Evolutionary conservation across 2,797 vertebrate genomes (phyloP), one percentile per base, ranked within the genome.

Genomic region (Nannoperca australis): DNA sequence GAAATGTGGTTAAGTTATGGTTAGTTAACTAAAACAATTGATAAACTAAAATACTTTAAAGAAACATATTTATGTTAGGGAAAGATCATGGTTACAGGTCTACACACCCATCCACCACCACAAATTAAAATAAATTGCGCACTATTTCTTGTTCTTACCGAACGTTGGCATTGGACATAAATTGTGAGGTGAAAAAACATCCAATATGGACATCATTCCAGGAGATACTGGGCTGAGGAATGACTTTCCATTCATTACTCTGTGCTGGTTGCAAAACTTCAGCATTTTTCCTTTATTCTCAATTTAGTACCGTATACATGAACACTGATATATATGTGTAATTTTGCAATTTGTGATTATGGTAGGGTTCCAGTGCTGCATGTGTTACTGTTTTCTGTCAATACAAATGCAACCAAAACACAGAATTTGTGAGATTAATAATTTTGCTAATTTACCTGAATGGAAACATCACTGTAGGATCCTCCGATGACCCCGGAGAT

Each of bases 391-490:
- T 64, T 78, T 64, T 24, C 15, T 44, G 7, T 56, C 27, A 63
- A 49, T 55, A 45, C 17, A 51, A 8, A 73, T 15, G 2, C 3
- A 24, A 64, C 44, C 24, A 40, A 58, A 71, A 40, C 8, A 42
- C 1, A 12, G 15, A 58, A 30, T 4, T 53, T 24, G 27, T 10
- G 17, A 36, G 9, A 64, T 42, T 7, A 47, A 70, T 44, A 0
- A 8, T 56, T 56, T 49, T 56, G 7, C 5, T 45, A 8, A 32
- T 68, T 65, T 95, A 99, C 98, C 97, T 99, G 98, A 85, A 99
- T 99, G 73, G 98, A 99, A 59, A 99, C 98, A 0, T 99, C 98
- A 3, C 98, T 99, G 95, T 99, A 99, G 67, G 98, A 99, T 24
- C 98, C 98, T 3, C 98, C 98, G 0, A 99, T 98, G 85, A 99